phyloP scores from a whole-genome alignment of 1,140 invertebrate genomes.

The Hyles vespertilio region DNA sequence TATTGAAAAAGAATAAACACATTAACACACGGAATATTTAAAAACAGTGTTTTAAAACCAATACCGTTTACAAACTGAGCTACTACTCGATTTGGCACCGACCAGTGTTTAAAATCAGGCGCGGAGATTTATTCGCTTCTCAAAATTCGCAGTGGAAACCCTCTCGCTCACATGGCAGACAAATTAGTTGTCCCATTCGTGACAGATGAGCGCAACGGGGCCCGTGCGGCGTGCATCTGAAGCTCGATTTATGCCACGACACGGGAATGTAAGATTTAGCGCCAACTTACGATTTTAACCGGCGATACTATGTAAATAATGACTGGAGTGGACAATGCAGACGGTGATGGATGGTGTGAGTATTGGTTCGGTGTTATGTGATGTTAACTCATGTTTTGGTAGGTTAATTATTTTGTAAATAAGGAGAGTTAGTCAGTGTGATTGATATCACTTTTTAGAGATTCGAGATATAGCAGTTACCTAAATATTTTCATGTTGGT shows the following conservation, averaged over 20 bases:
- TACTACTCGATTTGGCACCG: slow-evolving; percentile 13
- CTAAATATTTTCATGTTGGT: too few relatives aligned
- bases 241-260: slow-evolving; percentile 24
- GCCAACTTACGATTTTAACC: slow-evolving; percentile 20
- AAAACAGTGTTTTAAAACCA: background rate
- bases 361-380: background rate
- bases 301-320: slow-evolving; percentile 8
- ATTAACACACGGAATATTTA: too few relatives aligned
- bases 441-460: too few relatives aligned
- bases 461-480: too few relatives aligned
- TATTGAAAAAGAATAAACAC: too few relatives aligned
- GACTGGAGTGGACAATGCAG: background rate
- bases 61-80: background rate
- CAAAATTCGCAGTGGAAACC: slow-evolving; percentile 23
- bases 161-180: slow-evolving; percentile 37
- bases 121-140: slow-evolving; percentile 45
- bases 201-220: slow-evolving; percentile 37
- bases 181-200: slow-evolving; percentile 54
- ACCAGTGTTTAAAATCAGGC: slow-evolving; percentile 27
- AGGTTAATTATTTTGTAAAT: too few relatives aligned
- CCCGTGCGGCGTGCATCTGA: slow-evolving; percentile 15
- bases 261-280: slow-evolving; percentile 24
- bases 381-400: too few relatives aligned
- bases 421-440: too few relatives aligned
- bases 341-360: background rate